Evolutionary conservation across 1,140 invertebrate genomes (phyloP), one percentile per base, ranked within the genome.

Genomic region (Aphaenogaster floridana): DNA sequence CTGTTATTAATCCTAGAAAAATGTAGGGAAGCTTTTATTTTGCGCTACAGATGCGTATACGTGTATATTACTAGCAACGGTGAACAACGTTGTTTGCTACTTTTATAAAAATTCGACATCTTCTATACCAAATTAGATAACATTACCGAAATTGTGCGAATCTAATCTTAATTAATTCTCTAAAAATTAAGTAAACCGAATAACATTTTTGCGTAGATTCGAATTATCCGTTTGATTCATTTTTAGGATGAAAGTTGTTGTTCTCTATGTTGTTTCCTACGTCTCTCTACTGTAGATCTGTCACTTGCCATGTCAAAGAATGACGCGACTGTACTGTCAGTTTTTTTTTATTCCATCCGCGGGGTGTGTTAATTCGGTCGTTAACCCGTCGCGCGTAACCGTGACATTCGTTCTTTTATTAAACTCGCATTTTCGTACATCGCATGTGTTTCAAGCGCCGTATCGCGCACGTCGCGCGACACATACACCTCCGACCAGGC

Each of bases 391-490:
- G 80, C 52, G 52, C 59, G 80, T 74, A 83, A 83, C 68, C 68
- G 66, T 83, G 79, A 83, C 79, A 72, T 83, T 83, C 52, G 80
- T 83, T 74, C 80, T 83, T 83, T 83, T 59, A 74, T 83, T 83
- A 83, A 83, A 74, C 80, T 83, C 68, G 36, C 80, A 74, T 83
- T 83, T 74, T 83, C 80, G 80, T 83, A 83, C 80, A 74, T 83
- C 68, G 80, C 68, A 34, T 71, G 80, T 83, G 66, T 72, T 83
- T 72, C 79, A 72, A 83, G 66, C 66, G 66, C 52, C 66, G 79
- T 83, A 72, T 83, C 48, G 77, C 76, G 42, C 45, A 80, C 77
- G 48, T 80, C 45, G 61, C 39, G 66, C 52, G 48, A 52, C 66
- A 83, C 79, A 72, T 48, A 72, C 50, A 72, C 66, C 52, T 83